Conservation (phyloP, 2,797 vertebrate genomes). For the Chanos chanos region DNA sequence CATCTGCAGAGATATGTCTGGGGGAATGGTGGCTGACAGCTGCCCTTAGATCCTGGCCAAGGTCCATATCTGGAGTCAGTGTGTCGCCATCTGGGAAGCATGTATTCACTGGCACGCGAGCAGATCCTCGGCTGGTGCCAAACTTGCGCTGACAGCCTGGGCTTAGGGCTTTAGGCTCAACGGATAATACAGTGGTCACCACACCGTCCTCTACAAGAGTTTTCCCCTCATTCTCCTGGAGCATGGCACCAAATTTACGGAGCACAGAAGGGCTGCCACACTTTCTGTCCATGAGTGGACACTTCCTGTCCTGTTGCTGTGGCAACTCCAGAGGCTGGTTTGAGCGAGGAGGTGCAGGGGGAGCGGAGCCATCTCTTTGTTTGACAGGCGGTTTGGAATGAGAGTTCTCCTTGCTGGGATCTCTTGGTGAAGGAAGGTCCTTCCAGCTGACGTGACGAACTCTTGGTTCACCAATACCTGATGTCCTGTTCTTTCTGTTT, state of each 20-base stretch:
- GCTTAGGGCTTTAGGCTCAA: conserved; percentile 56
- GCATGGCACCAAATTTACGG: conserved; percentile 68
- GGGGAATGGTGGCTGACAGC: conserved; percentile 18
- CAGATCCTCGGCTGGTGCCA: conserved; percentile 54
- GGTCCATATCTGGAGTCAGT: conserved; percentile 59
- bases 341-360: conserved; percentile 71
- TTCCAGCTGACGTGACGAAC: conserved; percentile 27
- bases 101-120: conserved; percentile 68
- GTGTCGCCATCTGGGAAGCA: conserved; percentile 68
- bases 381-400: conserved; percentile 62
- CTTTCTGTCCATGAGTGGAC: conserved; percentile 61
- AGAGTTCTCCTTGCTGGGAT: conserved; percentile 61
- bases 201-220: conserved; percentile 63
- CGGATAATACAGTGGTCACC: conserved; percentile 59
- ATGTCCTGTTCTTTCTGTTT: conserved; percentile 65
- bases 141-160: conserved; percentile 72
- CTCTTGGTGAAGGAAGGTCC: conserved; percentile 53
- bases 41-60: conserved; percentile 56
- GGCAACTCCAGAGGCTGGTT: conserved; percentile 53
- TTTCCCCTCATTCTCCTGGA: conserved; percentile 74
- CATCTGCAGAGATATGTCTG: conserved; percentile 8
- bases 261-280: conserved; percentile 64
- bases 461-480: conserved; percentile 6
- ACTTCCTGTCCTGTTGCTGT: conserved; percentile 61
- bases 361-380: conserved; percentile 68